Evolutionary conservation across 1,140 invertebrate genomes (phyloP).

Genomic region (Stegodyphus mimosarum): DNA sequence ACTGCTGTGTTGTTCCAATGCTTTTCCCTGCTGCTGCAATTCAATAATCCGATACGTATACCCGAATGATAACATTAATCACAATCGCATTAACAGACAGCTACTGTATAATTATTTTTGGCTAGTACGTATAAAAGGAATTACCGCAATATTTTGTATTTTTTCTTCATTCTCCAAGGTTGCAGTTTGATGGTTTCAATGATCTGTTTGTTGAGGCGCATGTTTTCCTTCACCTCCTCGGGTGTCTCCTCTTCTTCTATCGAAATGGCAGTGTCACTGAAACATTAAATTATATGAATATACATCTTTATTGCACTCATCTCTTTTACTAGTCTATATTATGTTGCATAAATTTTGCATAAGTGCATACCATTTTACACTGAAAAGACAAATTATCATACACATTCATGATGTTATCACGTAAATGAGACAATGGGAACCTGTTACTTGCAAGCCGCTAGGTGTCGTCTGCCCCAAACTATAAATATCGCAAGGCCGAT

Average conservation of each 20-base stretch:
- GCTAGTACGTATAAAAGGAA: neutral
- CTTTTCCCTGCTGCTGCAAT: no score
- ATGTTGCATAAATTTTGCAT: neutral
- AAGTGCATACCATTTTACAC: neutral
- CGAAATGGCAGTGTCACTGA: slow-evolving; percentile 62
- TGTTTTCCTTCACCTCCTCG: slow-evolving; percentile 90
- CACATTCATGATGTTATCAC: neutral
- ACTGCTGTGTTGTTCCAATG: no score
- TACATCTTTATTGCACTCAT: neutral
- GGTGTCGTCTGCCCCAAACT: no score
- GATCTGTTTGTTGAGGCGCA: slow-evolving; percentile 93
- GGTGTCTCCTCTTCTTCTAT: slow-evolving; percentile 68
- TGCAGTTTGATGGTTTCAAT: slow-evolving; percentile 87
- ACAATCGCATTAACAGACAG: no score
- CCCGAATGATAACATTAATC: no score
- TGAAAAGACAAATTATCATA: neutral
- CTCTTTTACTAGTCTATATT: neutral
- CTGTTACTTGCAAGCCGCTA: neutral
- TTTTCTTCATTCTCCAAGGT: slow-evolving; percentile 87
- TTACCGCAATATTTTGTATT: slow-evolving; percentile 80
- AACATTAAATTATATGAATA: neutral
- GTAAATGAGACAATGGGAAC: neutral
- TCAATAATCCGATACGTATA: no score
- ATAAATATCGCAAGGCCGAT: no score
- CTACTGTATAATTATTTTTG: no score